These are phyloP conservation scores for Dicranocentrus wangi DNA, from an alignment of 2,888 invertebrate genomes.

Conservation along the genomic window DNA sequence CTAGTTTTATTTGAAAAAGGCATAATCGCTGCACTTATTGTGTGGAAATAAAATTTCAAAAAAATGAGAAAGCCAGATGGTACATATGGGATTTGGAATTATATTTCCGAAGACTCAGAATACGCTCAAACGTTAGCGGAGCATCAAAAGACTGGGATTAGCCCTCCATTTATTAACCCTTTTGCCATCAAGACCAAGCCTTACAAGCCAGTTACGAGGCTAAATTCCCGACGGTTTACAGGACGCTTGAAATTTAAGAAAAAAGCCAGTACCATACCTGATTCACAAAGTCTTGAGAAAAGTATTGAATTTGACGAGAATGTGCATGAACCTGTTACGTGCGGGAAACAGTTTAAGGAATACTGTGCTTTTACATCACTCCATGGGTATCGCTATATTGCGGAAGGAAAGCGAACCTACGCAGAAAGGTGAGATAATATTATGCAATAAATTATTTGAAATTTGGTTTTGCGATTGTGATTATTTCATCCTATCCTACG, in stretches of 20 bases:
- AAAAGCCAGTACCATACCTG: not conserved
- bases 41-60: not conserved
- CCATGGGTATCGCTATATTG: constrained; percentile 70
- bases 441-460: not conserved
- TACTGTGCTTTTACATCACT: constrained; percentile 69
- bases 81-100: constrained; percentile 42
- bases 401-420: constrained; percentile 61
- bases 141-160: not conserved
- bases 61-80: constrained; percentile 41
- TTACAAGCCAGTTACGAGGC: no score
- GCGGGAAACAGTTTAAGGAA: constrained; percentile 62
- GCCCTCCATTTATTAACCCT: not conserved
- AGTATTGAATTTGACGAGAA: constrained; percentile 39
- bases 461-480: not conserved
- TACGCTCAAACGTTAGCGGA: not conserved
- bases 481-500: not conserved
- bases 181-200: constrained; percentile 12
- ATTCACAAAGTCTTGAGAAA: no score
- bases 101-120: constrained; percentile 27
- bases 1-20: no score
- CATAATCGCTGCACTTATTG: no score
- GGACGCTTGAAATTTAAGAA: constrained; percentile 57
- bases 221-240: constrained; percentile 41
- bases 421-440: constrained; percentile 63
- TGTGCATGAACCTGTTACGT: constrained; percentile 30